Evolutionary conservation across 2,113 vertebrate genomes (phyloP), one percentile per base, ranked within the genome.

Genomic region (Malaclemys terrapin): DNA sequence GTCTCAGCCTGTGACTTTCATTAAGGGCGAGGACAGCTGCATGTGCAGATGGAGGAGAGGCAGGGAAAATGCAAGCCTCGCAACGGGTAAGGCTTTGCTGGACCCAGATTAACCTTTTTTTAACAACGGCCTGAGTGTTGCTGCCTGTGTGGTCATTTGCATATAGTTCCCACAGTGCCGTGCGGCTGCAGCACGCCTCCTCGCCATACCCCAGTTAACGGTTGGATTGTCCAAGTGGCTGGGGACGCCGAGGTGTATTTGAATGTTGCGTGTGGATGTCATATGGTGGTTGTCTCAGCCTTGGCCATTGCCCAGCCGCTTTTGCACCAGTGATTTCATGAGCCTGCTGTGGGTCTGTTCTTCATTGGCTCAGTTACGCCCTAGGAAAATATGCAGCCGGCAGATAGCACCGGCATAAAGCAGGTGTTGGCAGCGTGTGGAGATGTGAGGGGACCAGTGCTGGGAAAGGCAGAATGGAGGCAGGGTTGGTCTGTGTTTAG

Each of bases 1-100:
- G 0, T 89, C 89, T 82, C 87, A 50, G 5, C 29, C 75, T 79
- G 81, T 75, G 95, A 90, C 56, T 87, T 80, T 82, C 6, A 0
- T 83, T 84, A 50, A 84, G 82, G 93, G 85, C n/a, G 31, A 47
- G 20, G 2, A 52, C 89, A 35, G 84, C 88, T 84, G 96, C 91
- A 92, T 8, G 4, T 11, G 10, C 96, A 97, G 96, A 95, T 95
- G 97, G 81, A 72, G 65, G 25, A 38, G 76, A 69, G 59, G 81
- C 75, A 56, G 1, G 14, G 6, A 29, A 31, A 29, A 31, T n/a
- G 10, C 22, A 45, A 45, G 20, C 9, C 47, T 7, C 8, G 6
- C 35, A 4, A 10, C 4, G 38, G 5, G 42, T 27, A 52, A 91
- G 88, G 86, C 62, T 79, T 69, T 0, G 0, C 53, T 7, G 1